Base-by-base conservation (phyloP, 2,888 invertebrate species). In the Proisotoma minuta region DNA sequence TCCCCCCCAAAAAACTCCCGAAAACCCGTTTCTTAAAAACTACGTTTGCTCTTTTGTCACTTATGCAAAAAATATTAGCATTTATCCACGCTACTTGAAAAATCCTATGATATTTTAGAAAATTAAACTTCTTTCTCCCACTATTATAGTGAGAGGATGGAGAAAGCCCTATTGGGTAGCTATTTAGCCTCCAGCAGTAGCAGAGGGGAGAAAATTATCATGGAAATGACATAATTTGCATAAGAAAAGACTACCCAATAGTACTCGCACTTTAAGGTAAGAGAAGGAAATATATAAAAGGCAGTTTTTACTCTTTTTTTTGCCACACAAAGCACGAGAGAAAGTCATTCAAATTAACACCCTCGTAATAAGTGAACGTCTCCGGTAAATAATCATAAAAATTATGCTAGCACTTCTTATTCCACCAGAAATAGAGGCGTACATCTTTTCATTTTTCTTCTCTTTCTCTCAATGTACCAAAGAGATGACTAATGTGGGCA, bases 141-240 rank as follows among this genome's bases (percentile, higher is more conserved):
- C n/a, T n/a, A n/a, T n/a, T n/a, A n/a, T n/a, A n/a, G n/a, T n/a
- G n/a, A n/a, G n/a, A n/a, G n/a, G n/a, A n/a, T n/a, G n/a, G n/a
- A n/a, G n/a, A n/a, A n/a, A n/a, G n/a, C n/a, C n/a, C n/a, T n/a
- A n/a, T n/a, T n/a, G n/a, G n/a, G n/a, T n/a, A n/a, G n/a, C n/a
- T n/a, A n/a, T n/a, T n/a, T n/a, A n/a, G n/a, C n/a, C n/a, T n/a
- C n/a, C n/a, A n/a, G n/a, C n/a, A n/a, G n/a, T 24, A 24, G 50
- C 4, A n/a, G 5, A 20, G 27, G 50, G 39, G 39, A 60, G 60
- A 39, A 61, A 61, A 61, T 61, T 61, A 61, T 61, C 61, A 61
- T 61, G 61, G 61, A 61, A 61, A 61, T 61, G 56, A 61, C 57
- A 50, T 40, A 26, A 61, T 61, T 61, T 57, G 61, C 61, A 61